Evolutionary conservation across 2,797 vertebrate genomes (phyloP), one percentile per base, ranked within the genome.

Genomic region (Coregonus sp.): DNA sequence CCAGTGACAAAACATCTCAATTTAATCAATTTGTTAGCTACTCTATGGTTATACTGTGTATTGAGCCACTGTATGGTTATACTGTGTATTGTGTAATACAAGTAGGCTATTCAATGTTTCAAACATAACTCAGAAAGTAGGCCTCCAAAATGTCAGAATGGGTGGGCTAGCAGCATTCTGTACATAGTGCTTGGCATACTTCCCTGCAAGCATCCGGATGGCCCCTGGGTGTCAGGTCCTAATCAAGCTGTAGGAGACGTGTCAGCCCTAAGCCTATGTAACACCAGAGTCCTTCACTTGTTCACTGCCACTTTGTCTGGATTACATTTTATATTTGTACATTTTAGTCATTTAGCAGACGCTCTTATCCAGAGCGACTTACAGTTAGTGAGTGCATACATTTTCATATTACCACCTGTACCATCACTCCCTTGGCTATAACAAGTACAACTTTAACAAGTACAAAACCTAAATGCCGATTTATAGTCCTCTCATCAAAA

Each of bases 291-390:
- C 78, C 56, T 51, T 76, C 75, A 61, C 76, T 81, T 66, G 40
- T 78, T 75, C 77, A 54, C 68, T 59, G 50, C 14, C 31, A 82
- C 80, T 86, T 82, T 84, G 84, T 76, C 59, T 35, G 82, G 85
- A 86, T 84, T 25, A 25, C 25, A 25, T 25, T 25, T 25, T 25
- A 25, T 25, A 25, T 25, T 25, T 25, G 0, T 25, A 25, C 1
- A 25, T 25, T 25, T 25, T 25, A 25, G 25, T 25, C 25, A 25
- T 25, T 25, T 25, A 25, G 25, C 25, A 25, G 25, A 25, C 25
- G 25, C 25, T 25, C 25, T 25, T 25, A 25, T 25, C 25, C 25
- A 25, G 25, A 25, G 25, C 25, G 25, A 25, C 25, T 25, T 25
- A 25, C 25, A 25, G 25, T 25, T 25, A 25, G 25, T 25, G 25